Evolutionary conservation across 2,113 vertebrate species (phyloP), one percentile per base, ranked within the genome.

Genomic region (Aythya baeri): DNA sequence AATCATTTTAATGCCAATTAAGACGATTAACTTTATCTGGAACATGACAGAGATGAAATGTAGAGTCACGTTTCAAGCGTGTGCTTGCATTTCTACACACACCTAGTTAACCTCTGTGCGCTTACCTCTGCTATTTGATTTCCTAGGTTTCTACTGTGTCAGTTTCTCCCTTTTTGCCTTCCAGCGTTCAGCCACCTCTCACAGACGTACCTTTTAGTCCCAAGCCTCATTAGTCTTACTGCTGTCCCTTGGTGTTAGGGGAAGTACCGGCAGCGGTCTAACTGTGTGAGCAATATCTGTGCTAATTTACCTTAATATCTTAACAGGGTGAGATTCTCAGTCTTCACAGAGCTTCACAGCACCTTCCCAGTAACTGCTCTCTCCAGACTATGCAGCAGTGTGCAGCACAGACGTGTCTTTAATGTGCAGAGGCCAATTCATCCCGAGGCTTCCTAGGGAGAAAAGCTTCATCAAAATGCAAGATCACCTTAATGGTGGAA

Each of bases 1-100:
- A 89, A 74, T 89, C 32, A 31, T 85, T 91, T 89, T 46, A 76
- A 34, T 71, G 75, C 67, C 55, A 55, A 9, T 76, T 94, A 83
- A 92, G 94, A 89, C 91, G 80, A 85, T 91, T 91, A 72, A 49
- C 73, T 88, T 80, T 79, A 86, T 91, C 80, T 92, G 92, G 91
- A 96, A 70, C 74, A 31, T 5, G 2, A 34, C 80, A 32, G 55
- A 82, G 88, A 58, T 70, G 77, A 91, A 91, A 43, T 0, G 1
- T 13, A 52, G 67, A 63, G 14, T 71, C 20, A 2, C 36, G 41
- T 78, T 93, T 87, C 46, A 44, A 25, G 74, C 13, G 21, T 58
- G 21, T 0, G 0, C 41, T 41, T 84, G 88, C 92, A 77, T 83
- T 67, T 94, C 4, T 49, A 31, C 54, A 31, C 83, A 31, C 41